Evolutionary conservation across 2,888 invertebrate genomes (phyloP), one percentile per base, ranked within the genome.

Genomic region (Xanthorhoe designata): DNA sequence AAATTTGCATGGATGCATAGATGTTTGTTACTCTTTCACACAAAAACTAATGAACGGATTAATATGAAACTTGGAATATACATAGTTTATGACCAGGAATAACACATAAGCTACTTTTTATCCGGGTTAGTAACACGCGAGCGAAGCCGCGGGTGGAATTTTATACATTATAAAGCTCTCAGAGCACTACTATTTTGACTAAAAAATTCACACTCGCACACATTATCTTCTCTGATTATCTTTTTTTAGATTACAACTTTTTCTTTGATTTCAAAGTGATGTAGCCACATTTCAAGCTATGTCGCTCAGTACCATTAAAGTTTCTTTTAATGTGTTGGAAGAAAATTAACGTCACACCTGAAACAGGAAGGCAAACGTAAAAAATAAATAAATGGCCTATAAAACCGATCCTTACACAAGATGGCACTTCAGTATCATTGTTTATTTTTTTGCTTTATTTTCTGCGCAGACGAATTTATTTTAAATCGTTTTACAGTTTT

Each of bases 321-420:
- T 78, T 78, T 78, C 73, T 83, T 64, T 88, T 87, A 86, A 88
- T 83, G 84, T 80, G 78, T 79, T 83, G 78, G 75, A 75, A 82
- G 78, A 82, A 85, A 84, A 86, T 86, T 84, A 85, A 86, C 81
- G 83, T 84, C 82, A 82, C 83, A 83, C 81, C 81, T 83, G 78
- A 76, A 75, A 73, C 77, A 75, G 78, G 78, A 73, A 74, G 75
- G 72, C 73, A 76, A 78, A 80, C 81, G 75, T 83, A 78, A 83
- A 84, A 74, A 82, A 78, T 82, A 80, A 80, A 80, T 80, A 78
- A 78, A 76, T 75, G 77, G 73, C 76, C 79, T 75, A 79, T 84
- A 83, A 85, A 84, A 74, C 60, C 64, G 76, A 76, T 77, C 77
- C 72, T 75, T 77, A 81, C 79, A 77, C 74, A 76, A 78, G 77